Evolutionary conservation across 2,888 invertebrate genomes (phyloP), one percentile per base, ranked within the genome.

Genomic region (Caenorhabditis sulstoni): DNA sequence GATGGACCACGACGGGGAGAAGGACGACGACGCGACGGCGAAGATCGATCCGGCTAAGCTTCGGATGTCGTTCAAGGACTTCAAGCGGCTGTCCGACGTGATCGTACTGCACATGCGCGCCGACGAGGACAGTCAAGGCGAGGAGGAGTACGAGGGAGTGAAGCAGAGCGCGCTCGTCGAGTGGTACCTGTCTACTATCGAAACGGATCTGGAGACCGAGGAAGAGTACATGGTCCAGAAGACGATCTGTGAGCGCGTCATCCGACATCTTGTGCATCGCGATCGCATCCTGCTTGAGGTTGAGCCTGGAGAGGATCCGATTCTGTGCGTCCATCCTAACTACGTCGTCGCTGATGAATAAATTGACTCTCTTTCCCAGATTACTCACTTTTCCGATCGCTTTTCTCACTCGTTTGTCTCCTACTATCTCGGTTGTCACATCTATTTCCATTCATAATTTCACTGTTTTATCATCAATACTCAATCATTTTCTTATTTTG

Each of bases 271-370:
- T 23, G 94, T 95, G 90, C 94, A 83, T 52, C 82, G 82, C 37
- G 85, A 76, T 23, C 64, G 58, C 14, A 67, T 80, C 57, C 55
- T 80, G 20, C 58, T 79, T 16, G 75, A 75, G 55, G 59, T 84
- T 9, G 83, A 81, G 29, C 92, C 93, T 0, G 94, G 94, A 74
- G 94, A 94, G 39, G 95, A 96, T 91, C 95, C 96, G 0, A 91
- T 95, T 49, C 91, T 98, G 5, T 95, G 97, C 16, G 97, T 97
- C 0, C 97, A 99, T 93, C 98, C 98, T 0, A 97, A 97, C 92
- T 98, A 96, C 91, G 93, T 95, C 55, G 93, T 95, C 53, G 95
- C 77, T 61, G 83, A 83, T 52, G 75, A 79, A 75, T 79, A 61
- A 23, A 37, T 16, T 22, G 9, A 35, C n/a, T 3, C 9, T 14